Evolutionary conservation across 2,797 vertebrate species (phyloP), one percentile per base, ranked within the genome.

Genomic region (Echeneis naucrates): DNA sequence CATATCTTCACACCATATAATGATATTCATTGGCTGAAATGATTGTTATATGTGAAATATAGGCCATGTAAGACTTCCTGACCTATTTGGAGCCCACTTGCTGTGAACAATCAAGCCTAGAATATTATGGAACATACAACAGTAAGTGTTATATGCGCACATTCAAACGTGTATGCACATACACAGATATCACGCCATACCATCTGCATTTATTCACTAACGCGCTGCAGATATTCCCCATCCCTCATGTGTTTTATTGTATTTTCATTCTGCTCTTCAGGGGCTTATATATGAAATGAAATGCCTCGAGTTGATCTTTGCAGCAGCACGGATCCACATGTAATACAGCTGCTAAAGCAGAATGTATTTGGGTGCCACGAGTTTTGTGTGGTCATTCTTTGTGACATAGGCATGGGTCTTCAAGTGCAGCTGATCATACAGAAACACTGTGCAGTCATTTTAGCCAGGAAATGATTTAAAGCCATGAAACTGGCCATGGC

Each of bases 401-500:
- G 66, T 77, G 77, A 66, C 75, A 67, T 24, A 5, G 37, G 16
- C 52, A 33, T 8, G 21, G 35, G 65, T 21, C 52, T 68, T 12
- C 83, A 81, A 87, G 86, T 85, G 86, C 82, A 80, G 69, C 53
- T 1, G 45, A 58, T 72, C 72, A 75, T 4, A 4, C 37, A 57
- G 32, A 35, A 21, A 23, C 56, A 44, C 61, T 1, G 48, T 38
- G 69, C 21, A 13, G 37, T 70, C 58, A 53, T 65, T 75, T 17
- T 2, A 70, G 72, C 72, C 80, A 77, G 87, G 78, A 89, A 88
- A 62, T 56, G 62, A 85, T 87, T 88, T 81, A 82, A 81, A 78
- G 69, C 80, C 66, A 48, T 24, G 57, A 71, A 72, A 57, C 37
- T 52, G 53, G 33, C 72, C 24, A 2, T 27, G 51, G 73, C 5